A percentile compares a stretch with the other conserved stretches of the same genome.
phyloP scores from a whole-genome alignment of 2,113 vertebrate genomes.

The Hippoglossus stenolepis region DNA sequence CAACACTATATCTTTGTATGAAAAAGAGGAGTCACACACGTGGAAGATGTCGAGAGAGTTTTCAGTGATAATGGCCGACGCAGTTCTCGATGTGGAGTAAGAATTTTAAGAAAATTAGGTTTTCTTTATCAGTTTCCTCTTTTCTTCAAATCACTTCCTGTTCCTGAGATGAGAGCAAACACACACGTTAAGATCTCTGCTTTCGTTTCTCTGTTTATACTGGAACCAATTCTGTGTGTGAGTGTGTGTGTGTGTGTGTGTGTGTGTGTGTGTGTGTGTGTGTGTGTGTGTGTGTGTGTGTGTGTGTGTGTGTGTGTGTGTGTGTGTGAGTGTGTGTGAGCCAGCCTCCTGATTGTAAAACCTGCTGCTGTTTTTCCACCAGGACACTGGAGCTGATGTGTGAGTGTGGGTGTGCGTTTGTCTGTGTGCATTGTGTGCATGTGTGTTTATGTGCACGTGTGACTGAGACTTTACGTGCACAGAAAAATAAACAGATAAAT shows the following conservation, averaged over 20 bases:
- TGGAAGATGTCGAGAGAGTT: too few relatives aligned
- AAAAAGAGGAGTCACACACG: too few relatives aligned
- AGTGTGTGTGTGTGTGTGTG: constrained; percentile 2
- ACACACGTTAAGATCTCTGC: not conserved
- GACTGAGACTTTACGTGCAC: not conserved
- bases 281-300: not conserved
- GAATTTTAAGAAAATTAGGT: not conserved
- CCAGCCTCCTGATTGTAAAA: constrained; percentile 48
- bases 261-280: constrained; percentile 7
- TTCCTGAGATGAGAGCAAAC: not conserved
- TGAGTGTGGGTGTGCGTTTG: not conserved
- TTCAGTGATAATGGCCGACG: too few relatives aligned
- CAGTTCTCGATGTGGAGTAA: not conserved
- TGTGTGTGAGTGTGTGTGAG: not conserved
- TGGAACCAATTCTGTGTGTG: not conserved
- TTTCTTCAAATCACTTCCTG: not conserved
- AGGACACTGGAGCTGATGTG: constrained; percentile 9
- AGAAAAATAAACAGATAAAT: not conserved
- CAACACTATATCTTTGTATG: too few relatives aligned
- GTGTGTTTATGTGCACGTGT: not conserved
- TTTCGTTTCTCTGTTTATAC: not conserved
- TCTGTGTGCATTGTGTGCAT: not conserved
- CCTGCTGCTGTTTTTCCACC: constrained; percentile 52
- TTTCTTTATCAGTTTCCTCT: not conserved
- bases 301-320: not conserved